phyloP scores from a whole-genome alignment of 1,140 invertebrate species.

The Piezodorus guildinii region DNA sequence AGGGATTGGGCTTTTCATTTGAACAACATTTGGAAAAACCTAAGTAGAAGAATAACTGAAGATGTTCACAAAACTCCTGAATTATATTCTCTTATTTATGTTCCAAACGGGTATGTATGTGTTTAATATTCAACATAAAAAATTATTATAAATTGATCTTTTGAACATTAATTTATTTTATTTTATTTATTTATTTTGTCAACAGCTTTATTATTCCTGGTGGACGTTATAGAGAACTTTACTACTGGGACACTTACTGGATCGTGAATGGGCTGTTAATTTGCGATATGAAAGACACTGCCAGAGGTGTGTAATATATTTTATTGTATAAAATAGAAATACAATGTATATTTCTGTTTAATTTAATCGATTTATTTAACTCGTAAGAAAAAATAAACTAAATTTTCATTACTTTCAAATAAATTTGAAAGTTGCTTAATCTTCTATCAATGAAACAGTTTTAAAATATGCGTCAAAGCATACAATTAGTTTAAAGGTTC shows the following conservation, averaged over 20 bases:
- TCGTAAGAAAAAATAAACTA: no score
- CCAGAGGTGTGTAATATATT: slow-evolving; percentile 34
- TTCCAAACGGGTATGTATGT: slow-evolving; percentile 45
- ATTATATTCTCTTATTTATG: slow-evolving; percentile 73
- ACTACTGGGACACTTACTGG: slow-evolving; percentile 95
- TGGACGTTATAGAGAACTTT: slow-evolving; percentile 78
- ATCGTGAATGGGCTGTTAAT: slow-evolving; percentile 73
- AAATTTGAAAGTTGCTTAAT: no score
- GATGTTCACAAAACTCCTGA: slow-evolving; percentile 60
- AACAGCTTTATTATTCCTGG: slow-evolving; percentile 62
- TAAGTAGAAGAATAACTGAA: slow-evolving; percentile 71
- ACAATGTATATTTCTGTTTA: no score
- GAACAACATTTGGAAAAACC: slow-evolving; percentile 66
- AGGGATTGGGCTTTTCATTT: slow-evolving; percentile 53
- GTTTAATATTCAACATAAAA: background rate
- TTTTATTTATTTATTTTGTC: background rate
- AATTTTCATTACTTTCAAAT: no score
- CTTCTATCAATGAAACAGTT: no score
- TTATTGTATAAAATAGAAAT: no score
- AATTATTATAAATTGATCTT: no score
- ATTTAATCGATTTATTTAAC: no score
- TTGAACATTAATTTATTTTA: no score
- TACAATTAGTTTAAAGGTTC: no score
- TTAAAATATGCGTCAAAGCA: no score
- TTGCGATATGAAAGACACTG: slow-evolving; percentile 71